Conservation (phyloP, 1,140 invertebrate species). For the Drosophila bocqueti region DNA sequence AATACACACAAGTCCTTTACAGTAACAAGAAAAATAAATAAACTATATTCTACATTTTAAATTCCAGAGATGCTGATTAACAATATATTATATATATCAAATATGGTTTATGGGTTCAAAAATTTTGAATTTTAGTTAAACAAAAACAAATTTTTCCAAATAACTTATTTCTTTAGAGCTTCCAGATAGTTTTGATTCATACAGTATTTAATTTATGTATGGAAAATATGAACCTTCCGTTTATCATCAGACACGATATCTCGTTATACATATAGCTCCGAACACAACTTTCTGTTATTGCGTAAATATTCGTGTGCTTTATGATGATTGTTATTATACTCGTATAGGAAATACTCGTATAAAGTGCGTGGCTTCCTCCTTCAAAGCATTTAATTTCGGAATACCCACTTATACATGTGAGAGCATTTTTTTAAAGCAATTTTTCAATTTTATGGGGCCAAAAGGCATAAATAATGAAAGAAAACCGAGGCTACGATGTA, state of each 20-base stretch:
- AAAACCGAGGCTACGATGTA: conserved; percentile 12
- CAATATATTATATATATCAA: too few species aligned
- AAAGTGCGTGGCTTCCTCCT: conserved; percentile 21
- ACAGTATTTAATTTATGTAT: not conserved
- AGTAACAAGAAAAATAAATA: too few species aligned
- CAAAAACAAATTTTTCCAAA: too few species aligned
- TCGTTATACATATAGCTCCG: not conserved
- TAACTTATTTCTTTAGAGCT: not conserved
- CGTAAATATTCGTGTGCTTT: conserved; percentile 38
- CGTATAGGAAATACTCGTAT: conserved; percentile 49
- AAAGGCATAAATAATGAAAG: conserved; percentile 72
- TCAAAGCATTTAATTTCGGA: conserved; percentile 32
- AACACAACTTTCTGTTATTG: conserved; percentile 30
- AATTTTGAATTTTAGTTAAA: too few species aligned
- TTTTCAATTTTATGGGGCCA: conserved; percentile 75
- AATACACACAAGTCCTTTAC: not conserved
- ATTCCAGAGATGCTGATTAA: not conserved
- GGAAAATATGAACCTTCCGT: not conserved
- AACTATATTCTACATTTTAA: too few species aligned
- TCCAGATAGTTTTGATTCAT: not conserved
- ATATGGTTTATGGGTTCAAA: too few species aligned
- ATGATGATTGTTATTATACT: conserved; percentile 71
- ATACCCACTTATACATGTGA: conserved; percentile 3
- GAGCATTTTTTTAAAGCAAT: conserved; percentile 61
- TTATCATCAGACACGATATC: not conserved